Evolutionary conservation across 2,797 vertebrate genomes (phyloP).

Genomic region (Sebastes cheni): DNA sequence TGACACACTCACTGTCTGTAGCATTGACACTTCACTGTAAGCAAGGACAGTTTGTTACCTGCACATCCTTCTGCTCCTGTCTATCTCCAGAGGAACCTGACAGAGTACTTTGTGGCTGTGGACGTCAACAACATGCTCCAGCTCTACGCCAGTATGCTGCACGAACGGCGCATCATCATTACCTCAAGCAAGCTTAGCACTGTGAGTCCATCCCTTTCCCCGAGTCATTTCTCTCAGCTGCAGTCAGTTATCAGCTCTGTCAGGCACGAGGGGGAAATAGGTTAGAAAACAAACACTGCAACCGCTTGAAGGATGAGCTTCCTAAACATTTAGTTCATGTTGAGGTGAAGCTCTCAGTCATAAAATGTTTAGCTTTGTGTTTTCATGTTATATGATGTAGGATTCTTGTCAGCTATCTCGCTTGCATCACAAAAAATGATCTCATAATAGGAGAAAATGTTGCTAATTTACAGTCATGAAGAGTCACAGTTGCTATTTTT

Average conservation of each 20-base stretch:
- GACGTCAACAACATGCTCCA: slow-evolving; percentile 98
- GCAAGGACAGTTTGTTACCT: slow-evolving; percentile 66
- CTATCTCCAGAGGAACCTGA: slow-evolving; percentile 92
- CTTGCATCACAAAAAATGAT: not conserved
- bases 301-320: not conserved
- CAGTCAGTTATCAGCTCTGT: slow-evolving; percentile 10
- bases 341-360: not conserved
- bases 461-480: slow-evolving; percentile 11
- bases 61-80: slow-evolving; percentile 56
- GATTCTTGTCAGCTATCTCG: not conserved
- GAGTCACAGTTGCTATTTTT: slow-evolving; percentile 16
- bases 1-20: slow-evolving; percentile 33
- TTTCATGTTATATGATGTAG: not conserved
- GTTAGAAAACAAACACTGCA: not conserved
- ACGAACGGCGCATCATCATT: slow-evolving; percentile 95
- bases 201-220: slow-evolving; percentile 83
- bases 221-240: slow-evolving; percentile 3
- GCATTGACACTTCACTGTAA: slow-evolving; percentile 42
- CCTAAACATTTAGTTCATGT: not conserved
- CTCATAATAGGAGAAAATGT: not conserved
- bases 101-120: slow-evolving; percentile 99
- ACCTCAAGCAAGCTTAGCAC: slow-evolving; percentile 99
- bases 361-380: not conserved
- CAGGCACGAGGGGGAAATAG: slow-evolving; percentile 7
- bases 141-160: slow-evolving; percentile 96